Evolutionary conservation across 2,888 invertebrate species (phyloP), one percentile per base, ranked within the genome.

Genomic region (Tetragonula carbonaria): DNA sequence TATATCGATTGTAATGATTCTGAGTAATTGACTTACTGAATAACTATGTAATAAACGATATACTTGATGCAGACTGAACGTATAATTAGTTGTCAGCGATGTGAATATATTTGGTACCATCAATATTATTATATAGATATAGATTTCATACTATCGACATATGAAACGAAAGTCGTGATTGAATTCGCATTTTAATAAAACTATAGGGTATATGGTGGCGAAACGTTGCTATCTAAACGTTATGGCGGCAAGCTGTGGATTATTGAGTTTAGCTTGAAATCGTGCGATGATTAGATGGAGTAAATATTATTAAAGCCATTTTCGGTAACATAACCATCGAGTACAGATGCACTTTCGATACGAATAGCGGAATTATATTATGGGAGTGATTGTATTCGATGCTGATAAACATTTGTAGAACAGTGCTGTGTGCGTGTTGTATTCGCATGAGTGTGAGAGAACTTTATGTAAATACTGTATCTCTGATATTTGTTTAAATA

Each of bases 401-500:
- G 72, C 80, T 86, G 38, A 81, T 79, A 78, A 78, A 68, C 75
- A 70, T 78, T 72, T 68, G 50, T 90, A 88, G 81, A 59, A 77
- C 75, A 82, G 81, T 86, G 86, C 84, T 90, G 91, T 88, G 88
- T 86, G 91, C 87, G 89, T 91, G 90, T 89, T 85, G 89, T 90
- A 87, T 90, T 91, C 84, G 93, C 88, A 89, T 91, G 92, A 88
- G 84, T 92, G 90, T 90, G 92, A 90, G 91, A 87, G 90, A 92
- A 91, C 89, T 90, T 91, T 90, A 90, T 94, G 94, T 94, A 94
- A 91, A 94, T 94, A 94, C 86, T 93, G 93, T 93, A 92, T 90
- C 89, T 92, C 91, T 91, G 89, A 92, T 91, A 90, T 92, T 93
- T 94, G 93, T 94, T 94, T 93, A 93, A 93, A 94, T 94, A 94